A percentile compares a stretch with the other conserved stretches of the same genome.
Evolutionary conservation across 2,113 vertebrate genomes (phyloP).

Genomic region (Ramphastos sulfuratus): DNA sequence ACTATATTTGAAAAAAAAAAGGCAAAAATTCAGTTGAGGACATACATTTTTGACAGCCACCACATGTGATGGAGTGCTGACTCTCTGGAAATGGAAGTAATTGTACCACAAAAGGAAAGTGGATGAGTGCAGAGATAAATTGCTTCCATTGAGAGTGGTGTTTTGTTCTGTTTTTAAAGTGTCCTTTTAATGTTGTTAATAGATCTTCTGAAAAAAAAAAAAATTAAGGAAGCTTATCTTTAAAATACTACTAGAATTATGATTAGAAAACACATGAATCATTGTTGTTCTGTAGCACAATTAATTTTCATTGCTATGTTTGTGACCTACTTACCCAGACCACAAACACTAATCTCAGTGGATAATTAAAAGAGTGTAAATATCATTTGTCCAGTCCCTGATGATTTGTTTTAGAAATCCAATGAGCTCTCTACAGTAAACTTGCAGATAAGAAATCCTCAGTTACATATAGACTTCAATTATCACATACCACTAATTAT

Average conservation of each 20-base stretch:
- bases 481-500: conserved; percentile 18
- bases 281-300: conserved; percentile 6
- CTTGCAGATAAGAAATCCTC: conserved; percentile 55
- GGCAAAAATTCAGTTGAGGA: neutral
- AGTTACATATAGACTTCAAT: conserved; percentile 36
- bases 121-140: conserved; percentile 9
- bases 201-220: conserved; percentile 49
- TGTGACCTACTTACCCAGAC: conserved; percentile 67
- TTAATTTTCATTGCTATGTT: conserved; percentile 68
- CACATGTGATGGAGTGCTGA: neutral
- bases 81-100: neutral
- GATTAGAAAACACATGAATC: conserved; percentile 52
- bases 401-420: conserved; percentile 68
- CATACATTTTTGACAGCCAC: neutral
- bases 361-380: conserved; percentile 77
- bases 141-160: neutral
- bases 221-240: conserved; percentile 52
- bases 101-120: neutral
- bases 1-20: neutral
- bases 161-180: conserved; percentile 29
- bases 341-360: conserved; percentile 68
- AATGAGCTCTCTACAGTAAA: conserved; percentile 37
- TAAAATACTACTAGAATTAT: conserved; percentile 53
- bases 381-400: conserved; percentile 67
- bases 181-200: conserved; percentile 33